Base-by-base conservation (phyloP, 2,797 vertebrate genomes). In the Oceanodroma leucorhoa region DNA sequence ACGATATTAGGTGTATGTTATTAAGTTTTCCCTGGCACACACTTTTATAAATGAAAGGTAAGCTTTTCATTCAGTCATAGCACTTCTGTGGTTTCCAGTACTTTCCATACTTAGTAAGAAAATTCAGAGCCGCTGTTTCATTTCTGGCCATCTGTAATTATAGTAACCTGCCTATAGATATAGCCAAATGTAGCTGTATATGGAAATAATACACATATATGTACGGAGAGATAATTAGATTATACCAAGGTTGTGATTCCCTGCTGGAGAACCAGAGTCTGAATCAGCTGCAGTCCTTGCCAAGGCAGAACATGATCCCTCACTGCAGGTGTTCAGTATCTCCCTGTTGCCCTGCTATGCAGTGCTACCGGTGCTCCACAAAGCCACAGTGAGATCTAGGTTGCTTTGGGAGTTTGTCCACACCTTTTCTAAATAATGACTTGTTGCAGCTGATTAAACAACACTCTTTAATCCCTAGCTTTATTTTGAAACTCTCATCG, bases 341-440 rank as follows among this genome's bases (percentile, higher is more conserved):
- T 67, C 87, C 7, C n/a, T 53, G 3, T 55, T 80, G 64, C 53
- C 79, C 48, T 26, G 2, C 65, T 70, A 3, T 0, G 13, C 30
- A 64, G 26, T 0, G 0, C 91, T 91, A 61, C 71, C 1, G 3
- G 48, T 4, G 34, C 82, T 80, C 50, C 62, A 48, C 69, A 87
- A 82, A 75, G 27, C 78, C 51, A 13, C 23, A 34, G 34, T 70
- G 81, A 92, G 41, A 69, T 51, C 70, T 54, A 58, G 78, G 70
- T 70, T 91, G 75, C n/a, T 91, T 82, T 89, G 93, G 89, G 84
- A 92, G 78, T 94, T 91, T 89, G 38, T 87, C 87, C 87, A 88
- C 83, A 85, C 83, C 81, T 94, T 93, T 92, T 89, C 58, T 72
- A 78, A 88, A 66, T 66, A 76, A 58, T 48, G 27, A 23, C 53